A percentile compares a stretch with the other conserved stretches of the same genome.
These are phyloP conservation scores for Panagrolaimus sp. DNA, from an alignment of 1,140 invertebrate species.

Conservation along the genomic window DNA sequence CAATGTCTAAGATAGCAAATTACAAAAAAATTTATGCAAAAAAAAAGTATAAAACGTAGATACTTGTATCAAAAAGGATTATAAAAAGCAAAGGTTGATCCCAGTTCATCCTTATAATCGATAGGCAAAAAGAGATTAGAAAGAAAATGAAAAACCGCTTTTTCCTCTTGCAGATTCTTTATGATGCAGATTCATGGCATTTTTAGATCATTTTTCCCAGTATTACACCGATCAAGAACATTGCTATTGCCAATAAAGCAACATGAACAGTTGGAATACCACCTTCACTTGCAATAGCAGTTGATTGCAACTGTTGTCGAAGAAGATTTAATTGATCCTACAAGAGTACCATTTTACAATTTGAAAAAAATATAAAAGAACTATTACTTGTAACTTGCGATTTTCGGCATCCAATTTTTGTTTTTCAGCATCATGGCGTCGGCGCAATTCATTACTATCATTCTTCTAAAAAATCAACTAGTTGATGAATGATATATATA, in stretches of 20 bases:
- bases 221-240: constrained; percentile 34
- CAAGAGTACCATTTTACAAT: constrained; percentile 12
- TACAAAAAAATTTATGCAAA: too few relatives aligned
- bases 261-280: constrained; percentile 22
- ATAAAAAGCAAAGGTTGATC: too few relatives aligned
- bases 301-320: constrained; percentile 1
- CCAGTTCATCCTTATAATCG: too few relatives aligned
- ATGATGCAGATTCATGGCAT: too few relatives aligned
- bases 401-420: constrained; percentile 27
- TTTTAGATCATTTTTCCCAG: constrained; percentile 34
- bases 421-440: constrained; percentile 34
- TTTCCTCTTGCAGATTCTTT: too few relatives aligned
- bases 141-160: too few relatives aligned
- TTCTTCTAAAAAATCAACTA: constrained; percentile 6
- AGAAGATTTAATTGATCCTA: constrained; percentile 9
- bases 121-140: too few relatives aligned
- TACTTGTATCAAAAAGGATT: too few relatives aligned
- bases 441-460: constrained; percentile 23
- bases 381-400: constrained; percentile 24
- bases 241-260: constrained; percentile 27
- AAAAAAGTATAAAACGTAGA: too few relatives aligned
- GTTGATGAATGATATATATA: background rate
- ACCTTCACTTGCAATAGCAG: background rate
- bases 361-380: constrained; percentile 1
- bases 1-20: too few relatives aligned